Conservation (phyloP, 2,113 vertebrate genomes). For the Girardinichthys multiradiatus region DNA sequence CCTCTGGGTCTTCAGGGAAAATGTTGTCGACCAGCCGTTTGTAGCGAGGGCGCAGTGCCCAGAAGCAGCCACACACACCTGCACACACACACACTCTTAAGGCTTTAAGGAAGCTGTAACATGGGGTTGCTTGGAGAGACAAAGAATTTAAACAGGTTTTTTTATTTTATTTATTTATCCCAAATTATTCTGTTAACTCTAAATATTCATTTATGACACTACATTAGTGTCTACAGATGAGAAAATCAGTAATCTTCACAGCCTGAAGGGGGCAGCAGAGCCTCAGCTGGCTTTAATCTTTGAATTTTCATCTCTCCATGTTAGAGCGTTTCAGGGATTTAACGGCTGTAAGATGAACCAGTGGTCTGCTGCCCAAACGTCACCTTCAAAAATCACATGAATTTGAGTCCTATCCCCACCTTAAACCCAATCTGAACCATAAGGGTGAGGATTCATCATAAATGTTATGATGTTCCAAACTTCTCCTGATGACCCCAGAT, state of each 20-base stretch:
- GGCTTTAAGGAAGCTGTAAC: no score
- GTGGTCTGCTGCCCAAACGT: neutral
- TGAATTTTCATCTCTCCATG: slow-evolving; percentile 1
- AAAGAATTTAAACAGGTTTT: no score
- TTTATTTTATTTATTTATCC: no score
- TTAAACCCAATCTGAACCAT: neutral
- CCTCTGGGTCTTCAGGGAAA: slow-evolving; percentile 96
- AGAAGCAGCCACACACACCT: slow-evolving; percentile 95
- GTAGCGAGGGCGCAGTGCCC: slow-evolving; percentile 92
- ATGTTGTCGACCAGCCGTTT: slow-evolving; percentile 97
- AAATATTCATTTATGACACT: neutral
- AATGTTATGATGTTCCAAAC: neutral
- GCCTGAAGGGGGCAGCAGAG: slow-evolving; percentile 7
- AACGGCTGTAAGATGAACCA: neutral
- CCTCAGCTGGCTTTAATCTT: neutral
- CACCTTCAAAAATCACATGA: neutral
- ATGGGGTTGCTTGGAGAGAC: no score
- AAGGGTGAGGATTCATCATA: neutral
- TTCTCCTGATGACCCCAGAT: neutral
- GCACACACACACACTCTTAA: slow-evolving; percentile 10
- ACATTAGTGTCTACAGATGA: neutral
- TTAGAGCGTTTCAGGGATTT: slow-evolving; percentile 35
- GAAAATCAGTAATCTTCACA: neutral
- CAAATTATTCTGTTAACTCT: no score
- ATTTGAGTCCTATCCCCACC: neutral